Evolutionary conservation across 2,888 invertebrate species (phyloP), one percentile per base, ranked within the genome.

Genomic region (Blastobasis lacticolella): DNA sequence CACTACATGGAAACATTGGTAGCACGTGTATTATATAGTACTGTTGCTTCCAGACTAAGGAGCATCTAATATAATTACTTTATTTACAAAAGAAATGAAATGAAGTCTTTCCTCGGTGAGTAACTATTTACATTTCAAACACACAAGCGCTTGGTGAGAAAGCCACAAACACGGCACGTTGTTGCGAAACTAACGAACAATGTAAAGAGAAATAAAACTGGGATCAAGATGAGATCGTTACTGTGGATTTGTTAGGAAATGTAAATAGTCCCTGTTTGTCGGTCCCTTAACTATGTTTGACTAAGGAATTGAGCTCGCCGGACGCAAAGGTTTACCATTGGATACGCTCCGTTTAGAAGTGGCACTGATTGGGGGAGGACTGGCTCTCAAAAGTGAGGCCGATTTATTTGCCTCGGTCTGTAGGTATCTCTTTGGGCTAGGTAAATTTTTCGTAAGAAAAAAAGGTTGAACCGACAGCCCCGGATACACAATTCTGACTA

Each of bases 211-310:
- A 68, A 69, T 66, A 63, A 69, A 69, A 61, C 59, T 64, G 62
- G 59, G 61, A 69, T 64, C 64, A 57, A 59, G 65, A 73, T 67
- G 62, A 66, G 69, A 69, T 75, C 71, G 80, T 81, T 76, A 77
- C 69, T 57, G 61, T 56, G 65, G 71, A 78, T 79, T 80, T 78
- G 71, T 73, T 65, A 63, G 72, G 67, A 57, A 72, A 77, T 67
- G 75, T 71, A 81, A 81, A 82, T 74, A 81, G 59, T 52, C 58
- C 60, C 61, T 71, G 65, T 75, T 77, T 78, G 73, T 69, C 56
- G 64, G 67, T 58, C 66, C 69, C 72, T 74, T 81, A 81, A 81
- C 81, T 75, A 73, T 81, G 80, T 82, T 82, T 81, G 74, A 49
- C 48, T 51, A 69, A 66, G 66, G 69, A 73, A 73, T 75, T 66